These are phyloP conservation scores for Cebidichthys violaceus DNA, from an alignment of 2,113 vertebrate species.

Conservation along the genomic window DNA sequence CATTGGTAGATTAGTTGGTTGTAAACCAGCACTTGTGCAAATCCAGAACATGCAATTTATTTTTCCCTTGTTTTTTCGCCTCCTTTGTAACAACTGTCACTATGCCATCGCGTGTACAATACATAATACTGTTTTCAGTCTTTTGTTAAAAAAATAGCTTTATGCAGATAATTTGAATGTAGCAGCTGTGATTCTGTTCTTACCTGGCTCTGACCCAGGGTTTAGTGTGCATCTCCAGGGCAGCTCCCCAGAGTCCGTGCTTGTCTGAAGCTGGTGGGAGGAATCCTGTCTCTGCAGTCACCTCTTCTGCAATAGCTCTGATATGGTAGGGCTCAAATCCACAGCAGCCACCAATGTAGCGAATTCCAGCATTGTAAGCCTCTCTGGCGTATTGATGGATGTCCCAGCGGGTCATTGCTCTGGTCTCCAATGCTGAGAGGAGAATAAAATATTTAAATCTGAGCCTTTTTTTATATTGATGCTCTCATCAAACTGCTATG, in stretches of 20 bases:
- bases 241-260: conserved; percentile 90
- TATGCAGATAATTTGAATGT: background rate
- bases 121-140: background rate
- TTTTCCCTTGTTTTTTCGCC: background rate
- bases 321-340: conserved; percentile 94
- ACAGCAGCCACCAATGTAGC: conserved; percentile 93
- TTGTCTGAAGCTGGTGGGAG: conserved; percentile 92
- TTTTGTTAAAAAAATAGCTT: background rate
- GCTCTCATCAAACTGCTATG: background rate
- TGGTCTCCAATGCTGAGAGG: conserved; percentile 83
- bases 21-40: background rate
- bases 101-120: background rate
- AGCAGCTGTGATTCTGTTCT: background rate
- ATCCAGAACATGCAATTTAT: background rate
- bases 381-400: conserved; percentile 88
- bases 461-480: background rate
- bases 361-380: conserved; percentile 88
- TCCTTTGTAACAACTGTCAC: background rate
- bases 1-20: background rate
- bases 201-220: conserved; percentile 95
- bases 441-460: background rate
- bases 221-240: conserved; percentile 93
- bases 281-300: conserved; percentile 88
- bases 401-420: conserved; percentile 89
- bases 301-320: conserved; percentile 91